These are phyloP conservation scores for Hemibagrus wyckioides DNA, from an alignment of 2,113 vertebrate genomes.

Conservation along the genomic window DNA sequence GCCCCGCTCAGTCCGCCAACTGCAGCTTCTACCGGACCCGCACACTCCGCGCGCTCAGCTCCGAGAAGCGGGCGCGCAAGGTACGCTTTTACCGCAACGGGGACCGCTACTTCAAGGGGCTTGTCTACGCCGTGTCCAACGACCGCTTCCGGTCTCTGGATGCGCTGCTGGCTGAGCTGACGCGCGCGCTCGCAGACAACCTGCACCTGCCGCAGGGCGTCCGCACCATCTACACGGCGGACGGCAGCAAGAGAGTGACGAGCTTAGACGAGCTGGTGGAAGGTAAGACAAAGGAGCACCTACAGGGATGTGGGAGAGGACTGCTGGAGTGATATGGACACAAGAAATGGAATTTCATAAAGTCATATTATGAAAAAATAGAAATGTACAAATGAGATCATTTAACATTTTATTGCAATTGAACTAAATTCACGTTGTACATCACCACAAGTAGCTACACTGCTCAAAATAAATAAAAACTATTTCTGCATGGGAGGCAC, in stretches of 20 bases:
- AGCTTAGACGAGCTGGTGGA: conserved; percentile 92
- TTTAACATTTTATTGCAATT: neutral
- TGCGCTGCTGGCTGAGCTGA: conserved; percentile 89
- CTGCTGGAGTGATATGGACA: neutral
- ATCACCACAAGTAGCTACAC: neutral
- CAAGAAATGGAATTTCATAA: neutral
- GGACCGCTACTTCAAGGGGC: conserved; percentile 95
- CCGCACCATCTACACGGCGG: conserved; percentile 89
- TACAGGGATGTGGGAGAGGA: no score
- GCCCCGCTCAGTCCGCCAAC: conserved; percentile 96
- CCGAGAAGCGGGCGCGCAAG: conserved; percentile 94
- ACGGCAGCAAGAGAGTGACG: conserved; percentile 86
- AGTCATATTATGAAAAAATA: neutral
- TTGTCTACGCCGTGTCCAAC: conserved; percentile 89
- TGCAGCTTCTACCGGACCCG: conserved; percentile 98
- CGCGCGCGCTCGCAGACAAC: conserved; percentile 87
- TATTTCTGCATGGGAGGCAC: neutral
- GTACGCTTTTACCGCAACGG: conserved; percentile 97
- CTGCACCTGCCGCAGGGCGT: conserved; percentile 95
- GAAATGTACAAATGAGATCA: neutral
- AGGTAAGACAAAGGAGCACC: conserved; percentile 73
- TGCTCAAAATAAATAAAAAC: neutral
- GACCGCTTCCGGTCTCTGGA: conserved; percentile 93
- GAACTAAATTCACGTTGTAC: neutral
- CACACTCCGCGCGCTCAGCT: conserved; percentile 95